Evolutionary conservation across 1,140 invertebrate species (phyloP), one percentile per base, ranked within the genome.

Genomic region (Lepidurus apus): DNA sequence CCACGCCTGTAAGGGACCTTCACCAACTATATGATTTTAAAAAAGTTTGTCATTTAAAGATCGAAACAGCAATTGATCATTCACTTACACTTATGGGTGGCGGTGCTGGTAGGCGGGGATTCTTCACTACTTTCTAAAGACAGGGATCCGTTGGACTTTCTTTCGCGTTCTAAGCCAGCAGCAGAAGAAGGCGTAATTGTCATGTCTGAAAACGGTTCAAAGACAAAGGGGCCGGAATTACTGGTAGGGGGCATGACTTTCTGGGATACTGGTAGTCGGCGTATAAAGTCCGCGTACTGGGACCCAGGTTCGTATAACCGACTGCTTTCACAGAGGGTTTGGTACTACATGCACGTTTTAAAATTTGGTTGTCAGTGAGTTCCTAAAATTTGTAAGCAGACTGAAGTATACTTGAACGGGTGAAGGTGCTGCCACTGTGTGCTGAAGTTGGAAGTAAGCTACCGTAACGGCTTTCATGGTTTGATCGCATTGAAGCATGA

Each of bases 361-460:
- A 76, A 76, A 76, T 9, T n/a, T 75, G 78, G 26, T 10, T 34
- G 74, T 42, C 13, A 9, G 5, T 78, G 44, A 8, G 53, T 11
- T 4, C 21, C 78, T 9, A 0, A 47, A 26, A 11, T 42, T 8
- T 11, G 0, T 44, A 43, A 3, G 43, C 43, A 75, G 75, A 26
- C 6, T 13, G 26, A 11, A 47, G 34, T 80, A 80, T 83, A 87
- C 86, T 84, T 87, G 86, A 53, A 87, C 84, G 73, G 89, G 87
- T 73, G 85, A 81, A 43, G 87, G 85, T 24, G 87, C 85, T 17
- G 84, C 83, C 1, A 87, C 83, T 11, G 85, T 86, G 77, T 89
- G 87, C 76, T 88, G 85, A 43, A 89, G 83, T 80, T 88, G 85
- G 83, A 89, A 89, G 81, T 89, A 89, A 8, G 84, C 85, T 47